phyloP scores from a whole-genome alignment of 2,113 vertebrate genomes.

The Megaleporinus macrocephalus region DNA sequence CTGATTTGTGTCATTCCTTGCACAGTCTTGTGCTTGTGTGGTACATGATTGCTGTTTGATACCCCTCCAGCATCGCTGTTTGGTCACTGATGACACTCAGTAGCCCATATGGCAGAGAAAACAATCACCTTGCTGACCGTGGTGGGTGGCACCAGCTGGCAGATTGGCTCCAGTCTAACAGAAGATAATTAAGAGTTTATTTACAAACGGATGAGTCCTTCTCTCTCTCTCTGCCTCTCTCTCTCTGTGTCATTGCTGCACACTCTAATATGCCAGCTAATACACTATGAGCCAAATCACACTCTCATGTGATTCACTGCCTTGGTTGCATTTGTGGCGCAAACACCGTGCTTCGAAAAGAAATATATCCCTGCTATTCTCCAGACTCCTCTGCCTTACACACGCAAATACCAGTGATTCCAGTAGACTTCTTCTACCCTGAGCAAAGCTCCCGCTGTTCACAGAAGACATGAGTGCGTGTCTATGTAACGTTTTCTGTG shows the following conservation, averaged over 20 bases:
- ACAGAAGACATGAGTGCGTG: too few relatives aligned
- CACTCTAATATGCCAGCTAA: too few relatives aligned
- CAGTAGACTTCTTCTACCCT: neutral
- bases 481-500: neutral
- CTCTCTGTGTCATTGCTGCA: neutral
- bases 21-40: neutral
- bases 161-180: neutral
- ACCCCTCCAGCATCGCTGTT: neutral
- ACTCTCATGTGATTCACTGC: too few relatives aligned
- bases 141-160: conserved; percentile 15
- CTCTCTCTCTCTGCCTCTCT: neutral
- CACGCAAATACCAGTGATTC: neutral
- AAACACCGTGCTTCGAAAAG: neutral
- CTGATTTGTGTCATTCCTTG: neutral
- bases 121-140: neutral
- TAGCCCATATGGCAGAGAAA: neutral
- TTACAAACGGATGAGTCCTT: neutral
- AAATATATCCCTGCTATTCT: neutral
- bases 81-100: neutral
- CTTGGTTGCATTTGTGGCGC: neutral
- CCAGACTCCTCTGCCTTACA: neutral
- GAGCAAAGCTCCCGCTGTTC: neutral
- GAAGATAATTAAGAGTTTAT: neutral
- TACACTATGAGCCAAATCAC: too few relatives aligned
- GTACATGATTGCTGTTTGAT: neutral